phyloP scores from a whole-genome alignment of 2,888 invertebrate species.

The Synergus japonicus region DNA sequence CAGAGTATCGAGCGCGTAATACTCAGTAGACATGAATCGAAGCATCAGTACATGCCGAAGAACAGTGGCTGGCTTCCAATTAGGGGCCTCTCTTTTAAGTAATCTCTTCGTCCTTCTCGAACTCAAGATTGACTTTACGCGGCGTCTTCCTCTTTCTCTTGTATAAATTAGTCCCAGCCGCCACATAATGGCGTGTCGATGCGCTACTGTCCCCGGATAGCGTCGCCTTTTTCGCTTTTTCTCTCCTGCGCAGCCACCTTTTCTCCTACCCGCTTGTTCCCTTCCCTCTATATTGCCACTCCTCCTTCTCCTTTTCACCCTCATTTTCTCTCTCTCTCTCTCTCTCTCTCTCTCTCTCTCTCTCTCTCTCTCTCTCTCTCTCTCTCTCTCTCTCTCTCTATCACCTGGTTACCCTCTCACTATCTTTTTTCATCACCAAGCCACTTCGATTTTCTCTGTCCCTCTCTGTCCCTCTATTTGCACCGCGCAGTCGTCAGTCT shows the following conservation, averaged over 20 bases:
- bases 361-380: slow-evolving; percentile 44
- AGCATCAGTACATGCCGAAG: slow-evolving; percentile 65
- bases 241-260: slow-evolving; percentile 41
- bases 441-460: slow-evolving; percentile 25
- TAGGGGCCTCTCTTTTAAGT: slow-evolving; percentile 72
- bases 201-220: slow-evolving; percentile 73
- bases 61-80: slow-evolving; percentile 76
- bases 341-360: slow-evolving; percentile 46
- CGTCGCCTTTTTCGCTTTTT: slow-evolving; percentile 58
- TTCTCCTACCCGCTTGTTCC: slow-evolving; percentile 45
- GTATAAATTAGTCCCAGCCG: slow-evolving; percentile 77
- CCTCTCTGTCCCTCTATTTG: slow-evolving; percentile 46
- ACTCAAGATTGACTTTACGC: slow-evolving; percentile 67
- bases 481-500: slow-evolving; percentile 63
- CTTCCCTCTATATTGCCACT: slow-evolving; percentile 42
- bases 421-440: slow-evolving; percentile 1
- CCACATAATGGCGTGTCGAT: slow-evolving; percentile 78
- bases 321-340: slow-evolving; percentile 47
- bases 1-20: slow-evolving; percentile 59
- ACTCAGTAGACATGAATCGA: slow-evolving; percentile 64
- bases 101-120: slow-evolving; percentile 58
- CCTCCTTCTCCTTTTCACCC: slow-evolving; percentile 39
- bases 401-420: slow-evolving; percentile 44
- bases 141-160: slow-evolving; percentile 74
- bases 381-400: slow-evolving; percentile 47